Conservation (phyloP, 2,797 vertebrate genomes). For the Echeneis naucrates region DNA sequence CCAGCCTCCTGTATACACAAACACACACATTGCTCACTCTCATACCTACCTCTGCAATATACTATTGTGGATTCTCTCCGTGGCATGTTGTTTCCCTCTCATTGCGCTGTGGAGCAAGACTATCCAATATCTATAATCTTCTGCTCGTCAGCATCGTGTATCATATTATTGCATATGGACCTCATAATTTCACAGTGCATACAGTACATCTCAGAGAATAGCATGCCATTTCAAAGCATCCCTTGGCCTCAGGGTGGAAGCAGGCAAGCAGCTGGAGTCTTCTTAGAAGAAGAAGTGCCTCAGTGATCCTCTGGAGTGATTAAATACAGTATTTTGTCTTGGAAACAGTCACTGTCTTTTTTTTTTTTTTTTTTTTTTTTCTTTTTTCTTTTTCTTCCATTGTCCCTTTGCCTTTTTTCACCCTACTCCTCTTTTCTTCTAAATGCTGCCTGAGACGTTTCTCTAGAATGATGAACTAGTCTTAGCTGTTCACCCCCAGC, state of each 20-base stretch:
- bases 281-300: conserved; percentile 41
- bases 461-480: conserved; percentile 66
- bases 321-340: conserved; percentile 64
- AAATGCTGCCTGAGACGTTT: conserved; percentile 54
- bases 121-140: conserved; percentile 43
- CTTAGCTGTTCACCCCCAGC: conserved; percentile 50
- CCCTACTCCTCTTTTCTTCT: too few relatives aligned
- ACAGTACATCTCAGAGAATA: conserved; percentile 54
- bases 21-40: conserved; percentile 15
- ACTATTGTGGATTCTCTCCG: conserved; percentile 34
- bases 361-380: conserved; percentile 53
- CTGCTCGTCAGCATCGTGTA: conserved; percentile 47
- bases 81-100: conserved; percentile 59
- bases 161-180: conserved; percentile 54
- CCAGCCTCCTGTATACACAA: conserved; percentile 3
- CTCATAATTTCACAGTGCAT: conserved; percentile 63
- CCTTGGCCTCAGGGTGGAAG: conserved; percentile 38
- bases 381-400: conserved; percentile 48
- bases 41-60: conserved; percentile 52
- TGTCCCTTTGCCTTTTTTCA: conserved; percentile 11
- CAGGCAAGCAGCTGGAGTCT: conserved; percentile 37
- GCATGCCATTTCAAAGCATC: conserved; percentile 41
- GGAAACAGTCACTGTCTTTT: conserved; percentile 50
- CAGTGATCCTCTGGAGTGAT: conserved; percentile 43
- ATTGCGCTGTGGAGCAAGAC: conserved; percentile 24